phyloP scores from a whole-genome alignment of 2,113 vertebrate genomes.

The Pseudorasbora parva region DNA sequence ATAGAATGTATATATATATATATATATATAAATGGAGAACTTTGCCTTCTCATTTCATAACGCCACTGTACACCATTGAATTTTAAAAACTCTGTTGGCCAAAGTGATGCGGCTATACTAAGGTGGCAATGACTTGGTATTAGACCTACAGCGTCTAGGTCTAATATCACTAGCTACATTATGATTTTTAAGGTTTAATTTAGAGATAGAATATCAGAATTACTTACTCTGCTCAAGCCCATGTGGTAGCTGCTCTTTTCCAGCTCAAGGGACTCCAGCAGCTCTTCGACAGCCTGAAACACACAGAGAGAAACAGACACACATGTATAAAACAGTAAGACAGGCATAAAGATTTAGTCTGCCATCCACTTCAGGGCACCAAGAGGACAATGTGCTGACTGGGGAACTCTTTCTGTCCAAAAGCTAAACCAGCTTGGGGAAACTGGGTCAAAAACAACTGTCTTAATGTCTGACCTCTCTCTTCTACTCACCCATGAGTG shows the following conservation, averaged over 20 bases:
- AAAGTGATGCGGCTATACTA: no score
- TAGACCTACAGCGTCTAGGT: no score
- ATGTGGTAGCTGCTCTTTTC: constrained; percentile 95
- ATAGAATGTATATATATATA: no score
- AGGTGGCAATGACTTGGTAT: no score
- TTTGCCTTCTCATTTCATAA: no score
- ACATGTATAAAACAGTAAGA: constrained; percentile 21
- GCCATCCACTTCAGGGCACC: not conserved
- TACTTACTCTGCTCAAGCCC: constrained; percentile 91
- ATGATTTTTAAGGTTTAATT: not conserved
- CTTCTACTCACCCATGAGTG: constrained; percentile 18
- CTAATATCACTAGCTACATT: not conserved
- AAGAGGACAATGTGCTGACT: constrained; percentile 41
- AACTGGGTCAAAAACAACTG: constrained; percentile 35
- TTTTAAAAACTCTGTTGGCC: not conserved
- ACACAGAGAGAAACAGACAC: constrained; percentile 35
- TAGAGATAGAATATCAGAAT: not conserved
- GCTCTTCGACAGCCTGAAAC: constrained; percentile 90
- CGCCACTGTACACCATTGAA: no score
- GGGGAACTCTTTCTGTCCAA: not conserved
- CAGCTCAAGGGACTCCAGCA: constrained; percentile 91
- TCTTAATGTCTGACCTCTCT: constrained; percentile 17
- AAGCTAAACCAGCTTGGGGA: constrained; percentile 8
- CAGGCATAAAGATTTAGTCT: not conserved
- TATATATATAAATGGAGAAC: no score